phyloP scores from a whole-genome alignment of 2,888 invertebrate species.

The Endomychus coccineus region DNA sequence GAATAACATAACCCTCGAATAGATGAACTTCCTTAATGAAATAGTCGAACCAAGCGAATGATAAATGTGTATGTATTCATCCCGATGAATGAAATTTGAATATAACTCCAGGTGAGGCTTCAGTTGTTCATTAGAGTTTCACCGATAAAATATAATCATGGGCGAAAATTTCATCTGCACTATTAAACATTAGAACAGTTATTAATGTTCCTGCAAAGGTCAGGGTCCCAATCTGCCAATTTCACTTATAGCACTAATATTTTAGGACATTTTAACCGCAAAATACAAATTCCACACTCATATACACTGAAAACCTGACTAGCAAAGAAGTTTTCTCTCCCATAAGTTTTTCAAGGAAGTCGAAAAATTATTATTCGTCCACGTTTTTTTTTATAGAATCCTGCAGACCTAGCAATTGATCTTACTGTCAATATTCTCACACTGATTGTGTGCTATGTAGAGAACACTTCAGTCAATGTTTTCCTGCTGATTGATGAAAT shows the following conservation, averaged over 20 bases:
- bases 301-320: conserved; percentile 14
- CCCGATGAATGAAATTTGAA: conserved; percentile 2
- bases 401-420: conserved; percentile 7
- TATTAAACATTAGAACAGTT: no score
- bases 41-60: no score
- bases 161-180: neutral
- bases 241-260: conserved; percentile 9
- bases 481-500: conserved; percentile 10
- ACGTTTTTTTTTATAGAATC: conserved; percentile 14
- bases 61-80: no score
- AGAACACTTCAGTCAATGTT: conserved; percentile 9
- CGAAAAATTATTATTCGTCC: conserved; percentile 14
- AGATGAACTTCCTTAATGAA: no score
- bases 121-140: conserved; percentile 5
- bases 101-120: neutral
- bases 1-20: neutral
- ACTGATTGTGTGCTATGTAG: no score
- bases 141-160: conserved; percentile 4
- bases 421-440: conserved; percentile 11
- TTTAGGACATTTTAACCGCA: conserved; percentile 12
- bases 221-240: conserved; percentile 7
- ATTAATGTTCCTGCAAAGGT: conserved; percentile 4
- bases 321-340: conserved; percentile 9
- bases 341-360: conserved; percentile 14
- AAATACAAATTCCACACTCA: conserved; percentile 12